Percentiles rank a stretch among this genome's conserved stretches.
Conservation (phyloP, 2,888 invertebrate species). For the Tetragnatha montana region DNA sequence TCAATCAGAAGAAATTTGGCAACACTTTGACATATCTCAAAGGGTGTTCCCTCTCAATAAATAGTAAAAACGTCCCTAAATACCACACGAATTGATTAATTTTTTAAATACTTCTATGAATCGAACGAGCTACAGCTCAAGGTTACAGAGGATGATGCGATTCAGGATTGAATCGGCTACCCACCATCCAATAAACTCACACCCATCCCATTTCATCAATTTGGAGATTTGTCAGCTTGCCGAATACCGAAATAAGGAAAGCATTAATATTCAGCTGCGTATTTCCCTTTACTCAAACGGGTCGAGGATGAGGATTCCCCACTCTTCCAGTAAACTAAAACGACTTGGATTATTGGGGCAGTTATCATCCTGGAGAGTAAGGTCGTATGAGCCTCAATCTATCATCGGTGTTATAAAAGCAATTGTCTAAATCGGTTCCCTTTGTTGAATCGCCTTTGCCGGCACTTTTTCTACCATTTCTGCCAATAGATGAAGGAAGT, state of each 20-base stretch:
- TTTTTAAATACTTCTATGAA: not conserved
- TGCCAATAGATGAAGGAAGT: too few species aligned
- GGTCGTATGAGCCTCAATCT: too few species aligned
- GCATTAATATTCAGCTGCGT: not conserved
- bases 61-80: not conserved
- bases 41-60: not conserved
- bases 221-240: constrained; percentile 25
- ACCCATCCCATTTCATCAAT: constrained; percentile 23
- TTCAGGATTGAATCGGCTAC: not conserved
- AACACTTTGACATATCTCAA: not conserved
- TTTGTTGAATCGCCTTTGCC: too few species aligned
- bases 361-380: too few species aligned
- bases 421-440: too few species aligned
- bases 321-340: too few species aligned
- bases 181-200: constrained; percentile 17
- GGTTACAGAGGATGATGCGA: not conserved
- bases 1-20: not conserved
- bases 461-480: too few species aligned
- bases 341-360: too few species aligned
- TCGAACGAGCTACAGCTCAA: not conserved
- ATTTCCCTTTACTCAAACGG: too few species aligned
- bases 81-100: not conserved
- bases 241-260: not conserved
- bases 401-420: too few species aligned
- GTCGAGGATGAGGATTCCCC: too few species aligned